Conservation (phyloP, 2,797 vertebrate species). For the Mormyrus proboscirostris region DNA sequence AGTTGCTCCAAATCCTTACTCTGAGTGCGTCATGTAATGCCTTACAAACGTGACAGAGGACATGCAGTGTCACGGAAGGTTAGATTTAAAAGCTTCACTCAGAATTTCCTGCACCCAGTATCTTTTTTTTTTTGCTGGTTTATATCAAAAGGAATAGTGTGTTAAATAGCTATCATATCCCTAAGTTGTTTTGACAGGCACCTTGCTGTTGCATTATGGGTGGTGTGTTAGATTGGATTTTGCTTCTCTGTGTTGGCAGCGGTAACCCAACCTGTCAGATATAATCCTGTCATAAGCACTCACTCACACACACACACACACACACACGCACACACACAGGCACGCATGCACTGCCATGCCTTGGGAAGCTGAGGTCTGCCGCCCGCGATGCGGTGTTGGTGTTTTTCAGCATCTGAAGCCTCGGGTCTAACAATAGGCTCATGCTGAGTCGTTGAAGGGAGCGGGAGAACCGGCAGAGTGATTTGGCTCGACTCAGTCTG, state of each 20-base stretch:
- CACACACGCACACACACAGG: not conserved
- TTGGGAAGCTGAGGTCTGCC: not conserved
- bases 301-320: not conserved
- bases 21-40: not conserved
- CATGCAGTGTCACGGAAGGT: not conserved
- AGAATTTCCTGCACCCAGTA: not conserved
- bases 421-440: not conserved
- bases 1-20: not conserved
- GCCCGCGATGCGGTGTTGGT: not conserved
- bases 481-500: not conserved
- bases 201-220: conserved; percentile 11
- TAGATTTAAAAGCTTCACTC: not conserved
- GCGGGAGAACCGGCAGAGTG: not conserved
- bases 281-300: not conserved
- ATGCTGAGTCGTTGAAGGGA: not conserved
- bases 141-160: not conserved
- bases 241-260: not conserved
- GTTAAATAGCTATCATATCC: not conserved
- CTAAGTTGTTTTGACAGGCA: conserved; percentile 11
- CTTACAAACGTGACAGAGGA: not conserved
- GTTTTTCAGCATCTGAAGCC: conserved; percentile 1
- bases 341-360: not conserved
- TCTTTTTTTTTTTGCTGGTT: not conserved
- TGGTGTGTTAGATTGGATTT: not conserved
- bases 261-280: not conserved